A percentile compares a stretch with the other conserved stretches of the same genome.
phyloP scores from a whole-genome alignment of 2,888 invertebrate genomes.

The Rhingia rostrata region DNA sequence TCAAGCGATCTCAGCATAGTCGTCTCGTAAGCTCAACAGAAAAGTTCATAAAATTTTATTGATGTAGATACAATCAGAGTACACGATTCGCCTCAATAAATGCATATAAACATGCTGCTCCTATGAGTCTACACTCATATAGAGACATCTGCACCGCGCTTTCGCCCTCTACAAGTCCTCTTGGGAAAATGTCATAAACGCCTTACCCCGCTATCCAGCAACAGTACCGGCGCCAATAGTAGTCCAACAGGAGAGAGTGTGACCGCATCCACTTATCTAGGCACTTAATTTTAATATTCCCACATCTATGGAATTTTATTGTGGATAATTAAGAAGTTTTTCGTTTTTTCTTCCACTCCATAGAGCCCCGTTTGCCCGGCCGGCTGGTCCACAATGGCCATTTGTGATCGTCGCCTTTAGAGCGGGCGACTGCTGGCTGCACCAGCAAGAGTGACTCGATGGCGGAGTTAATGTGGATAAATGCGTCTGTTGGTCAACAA shows the following conservation, averaged over 20 bases:
- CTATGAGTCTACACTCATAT: not conserved
- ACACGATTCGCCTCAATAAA: constrained; percentile 29
- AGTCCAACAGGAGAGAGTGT: constrained; percentile 12
- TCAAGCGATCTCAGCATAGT: constrained; percentile 42
- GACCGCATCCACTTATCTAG: constrained; percentile 21
- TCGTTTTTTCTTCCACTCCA: not conserved
- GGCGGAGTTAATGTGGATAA: constrained; percentile 11
- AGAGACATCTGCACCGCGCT: constrained; percentile 16
- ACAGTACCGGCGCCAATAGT: constrained; percentile 27
- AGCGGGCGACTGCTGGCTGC: constrained; percentile 18
- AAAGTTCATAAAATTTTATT: constrained; percentile 44
- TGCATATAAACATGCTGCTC: constrained; percentile 23
- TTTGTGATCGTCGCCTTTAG: constrained; percentile 1
- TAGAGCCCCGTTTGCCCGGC: not conserved
- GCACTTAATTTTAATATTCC: constrained; percentile 52
- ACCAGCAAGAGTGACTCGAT: constrained; percentile 5
- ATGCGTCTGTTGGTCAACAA: constrained; percentile 3
- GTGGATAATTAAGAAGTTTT: constrained; percentile 50
- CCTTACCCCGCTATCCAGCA: not conserved
- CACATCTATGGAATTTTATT: constrained; percentile 57
- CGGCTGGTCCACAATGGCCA: not conserved
- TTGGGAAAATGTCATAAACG: not conserved
- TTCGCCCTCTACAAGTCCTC: constrained; percentile 2
- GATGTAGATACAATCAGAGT: constrained; percentile 38
- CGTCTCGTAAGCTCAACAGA: not conserved